Base-by-base conservation (phyloP, 2,797 vertebrate species). In the Hoplostethus mediterraneus region DNA sequence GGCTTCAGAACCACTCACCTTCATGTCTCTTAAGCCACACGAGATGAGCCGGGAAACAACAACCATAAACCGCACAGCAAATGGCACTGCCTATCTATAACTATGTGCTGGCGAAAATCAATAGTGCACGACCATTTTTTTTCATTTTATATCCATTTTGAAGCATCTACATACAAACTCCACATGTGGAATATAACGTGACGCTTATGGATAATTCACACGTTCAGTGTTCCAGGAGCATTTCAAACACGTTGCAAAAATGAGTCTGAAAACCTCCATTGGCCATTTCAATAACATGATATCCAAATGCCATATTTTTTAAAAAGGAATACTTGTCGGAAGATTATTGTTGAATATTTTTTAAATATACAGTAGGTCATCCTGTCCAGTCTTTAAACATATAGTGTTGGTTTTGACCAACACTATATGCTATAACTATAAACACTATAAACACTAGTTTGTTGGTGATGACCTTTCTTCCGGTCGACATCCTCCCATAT, bases 141-240 rank as follows among this genome's bases (percentile, higher is more conserved):
- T 47, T 33, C 11, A 40, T 30, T 55, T 31, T 44, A n/a, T 12
- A 45, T 30, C 31, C 11, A 16, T 44, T 60, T 61, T 14, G n/a
- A 70, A 42, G 6, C 36, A 42, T 69, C 5, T 51, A 52, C 36
- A 60, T 69, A 10, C 56, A 61, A 60, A 52, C 42, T 11, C 9
- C 6, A 55, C 25, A 36, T 58, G 13, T 47, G 40, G 25, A n/a
- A 16, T 67, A 28, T 58, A 48, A 40, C 28, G 14, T 13, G 42
- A 12, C 58, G n/a, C 3, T 21, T 33, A 47, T 61, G 67, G 7
- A 53, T 60, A 16, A 63, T 52, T 40, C 14, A 60, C 3, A 30
- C 42, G 63, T 71, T 14, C 33, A 28, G n/a, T 6, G 25, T n/a
- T 6, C 45, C 25, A 42, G 40, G 40, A 42, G 21, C 45, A 49